Conservation (phyloP, 2,797 vertebrate genomes). For the Antrozous pallidus region DNA sequence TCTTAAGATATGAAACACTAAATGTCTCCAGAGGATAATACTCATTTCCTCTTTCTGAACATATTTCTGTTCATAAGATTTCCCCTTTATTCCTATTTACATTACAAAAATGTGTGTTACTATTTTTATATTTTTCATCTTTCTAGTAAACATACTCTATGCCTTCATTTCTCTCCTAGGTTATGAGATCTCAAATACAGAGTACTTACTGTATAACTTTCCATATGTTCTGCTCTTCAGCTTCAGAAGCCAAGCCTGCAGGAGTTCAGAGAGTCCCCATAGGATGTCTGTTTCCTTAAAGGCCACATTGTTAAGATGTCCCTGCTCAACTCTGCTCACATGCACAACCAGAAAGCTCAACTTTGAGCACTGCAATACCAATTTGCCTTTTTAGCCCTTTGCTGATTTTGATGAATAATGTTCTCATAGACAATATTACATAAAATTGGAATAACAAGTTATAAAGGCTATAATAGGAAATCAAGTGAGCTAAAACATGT, state of each 20-base stretch:
- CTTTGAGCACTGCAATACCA: not conserved
- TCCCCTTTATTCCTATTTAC: not conserved
- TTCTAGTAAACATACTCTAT: not conserved
- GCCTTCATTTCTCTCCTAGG: slow-evolving; percentile 2
- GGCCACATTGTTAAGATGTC: not conserved
- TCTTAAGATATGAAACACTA: not conserved
- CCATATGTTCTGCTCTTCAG: not conserved
- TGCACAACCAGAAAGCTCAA: not conserved
- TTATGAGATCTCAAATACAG: not conserved
- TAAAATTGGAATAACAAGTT: not conserved
- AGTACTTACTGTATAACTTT: not conserved
- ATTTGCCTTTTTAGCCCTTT: not conserved
- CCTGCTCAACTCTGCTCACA: not conserved
- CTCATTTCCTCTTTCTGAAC: slow-evolving; percentile 43
- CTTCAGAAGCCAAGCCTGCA: not conserved
- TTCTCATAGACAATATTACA: not conserved
- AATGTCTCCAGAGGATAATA: not conserved
- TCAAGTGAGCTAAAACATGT: not conserved
- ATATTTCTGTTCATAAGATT: not conserved
- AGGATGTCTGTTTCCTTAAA: not conserved
- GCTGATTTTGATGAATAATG: not conserved
- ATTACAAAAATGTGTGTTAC: not conserved
- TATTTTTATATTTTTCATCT: not conserved
- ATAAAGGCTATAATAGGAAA: not conserved
- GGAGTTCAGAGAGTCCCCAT: not conserved